Percentiles rank a stretch among this genome's conserved stretches.
These are phyloP conservation scores for Lophochroa leadbeateri DNA, from an alignment of 2,113 vertebrate species.

Conservation along the genomic window DNA sequence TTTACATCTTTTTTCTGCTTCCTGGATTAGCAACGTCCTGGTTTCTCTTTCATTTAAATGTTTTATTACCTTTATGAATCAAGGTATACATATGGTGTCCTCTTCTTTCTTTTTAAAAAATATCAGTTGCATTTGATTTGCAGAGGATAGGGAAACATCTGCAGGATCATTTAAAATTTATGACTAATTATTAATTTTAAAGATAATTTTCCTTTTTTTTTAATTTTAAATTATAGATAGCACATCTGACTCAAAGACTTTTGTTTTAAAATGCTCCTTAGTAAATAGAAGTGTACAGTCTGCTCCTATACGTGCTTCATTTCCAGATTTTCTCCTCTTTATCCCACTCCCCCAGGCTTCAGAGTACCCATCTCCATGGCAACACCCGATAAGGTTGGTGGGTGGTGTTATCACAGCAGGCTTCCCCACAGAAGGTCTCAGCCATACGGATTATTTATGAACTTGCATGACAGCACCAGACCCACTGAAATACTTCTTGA, in stretches of 20 bases:
- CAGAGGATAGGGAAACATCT: not conserved
- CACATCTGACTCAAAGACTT: not conserved
- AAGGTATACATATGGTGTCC: not conserved
- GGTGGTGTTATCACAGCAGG: conserved; percentile 70
- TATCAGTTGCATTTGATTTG: not conserved
- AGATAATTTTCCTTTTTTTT: not conserved
- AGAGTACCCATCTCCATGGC: conserved; percentile 65
- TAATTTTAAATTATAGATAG: not conserved
- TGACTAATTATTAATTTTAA: not conserved
- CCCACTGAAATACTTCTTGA: conserved; percentile 43
- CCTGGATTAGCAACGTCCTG: not conserved
- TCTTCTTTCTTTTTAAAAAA: not conserved
- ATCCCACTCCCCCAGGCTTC: conserved; percentile 58
- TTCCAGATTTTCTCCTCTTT: conserved; percentile 50
- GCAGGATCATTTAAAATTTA: not conserved
- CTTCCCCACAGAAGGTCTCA: conserved; percentile 67
- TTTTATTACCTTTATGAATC: not conserved
- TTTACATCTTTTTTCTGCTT: not conserved
- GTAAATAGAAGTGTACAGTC: not conserved
- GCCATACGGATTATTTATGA: conserved; percentile 73
- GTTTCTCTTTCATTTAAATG: not conserved
- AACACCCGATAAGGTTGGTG: conserved; percentile 68
- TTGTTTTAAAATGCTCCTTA: not conserved
- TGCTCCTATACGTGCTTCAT: conserved; percentile 31
- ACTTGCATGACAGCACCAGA: conserved; percentile 56